phyloP scores from a whole-genome alignment of 92 coral and sea anemone species.

The Scolanthus callimorphus region DNA sequence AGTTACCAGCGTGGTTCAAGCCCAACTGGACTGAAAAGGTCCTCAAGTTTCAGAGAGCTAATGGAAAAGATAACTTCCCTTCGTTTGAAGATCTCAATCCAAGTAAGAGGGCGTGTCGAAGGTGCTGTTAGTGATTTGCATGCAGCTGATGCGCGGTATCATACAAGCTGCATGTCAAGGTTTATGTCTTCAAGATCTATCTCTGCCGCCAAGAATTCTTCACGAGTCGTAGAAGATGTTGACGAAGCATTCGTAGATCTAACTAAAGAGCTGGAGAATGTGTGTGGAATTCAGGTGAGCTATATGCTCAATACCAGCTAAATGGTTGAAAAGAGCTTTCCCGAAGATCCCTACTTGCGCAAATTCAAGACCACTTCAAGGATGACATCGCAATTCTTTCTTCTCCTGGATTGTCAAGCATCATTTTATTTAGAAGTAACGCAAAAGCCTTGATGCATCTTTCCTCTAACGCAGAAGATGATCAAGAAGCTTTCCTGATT shows the following conservation, averaged over 20 bases:
- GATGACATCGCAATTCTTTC: conserved; percentile 44
- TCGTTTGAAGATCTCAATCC: not conserved
- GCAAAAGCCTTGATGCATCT: conserved; percentile 37
- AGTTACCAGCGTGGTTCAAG: not conserved
- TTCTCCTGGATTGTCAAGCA: conserved; percentile 50
- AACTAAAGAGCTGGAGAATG: conserved; percentile 25
- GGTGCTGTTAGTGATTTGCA: conserved; percentile 64
- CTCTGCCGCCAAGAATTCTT: conserved; percentile 34
- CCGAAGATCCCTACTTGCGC: conserved; percentile 28
- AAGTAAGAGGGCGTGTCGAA: conserved; percentile 43
- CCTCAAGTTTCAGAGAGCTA: not conserved
- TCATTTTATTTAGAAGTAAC: conserved; percentile 29
- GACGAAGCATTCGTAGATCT: conserved; percentile 38
- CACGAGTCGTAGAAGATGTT: conserved; percentile 17
- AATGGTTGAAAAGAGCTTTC: conserved; percentile 36
- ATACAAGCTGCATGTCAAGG: conserved; percentile 40
- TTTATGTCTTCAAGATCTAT: conserved; percentile 52
- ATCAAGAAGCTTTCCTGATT: conserved; percentile 13
- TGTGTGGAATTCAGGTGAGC: conserved; percentile 14
- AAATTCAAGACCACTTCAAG: conserved; percentile 23
- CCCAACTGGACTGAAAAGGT: not conserved
- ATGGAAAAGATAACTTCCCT: not conserved
- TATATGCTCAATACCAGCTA: conserved; percentile 38
- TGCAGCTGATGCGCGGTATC: conserved; percentile 65
- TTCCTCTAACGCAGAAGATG: conserved; percentile 36